Base-by-base conservation (phyloP, 2,797 vertebrate genomes). In the Hephaestus fuliginosus region DNA sequence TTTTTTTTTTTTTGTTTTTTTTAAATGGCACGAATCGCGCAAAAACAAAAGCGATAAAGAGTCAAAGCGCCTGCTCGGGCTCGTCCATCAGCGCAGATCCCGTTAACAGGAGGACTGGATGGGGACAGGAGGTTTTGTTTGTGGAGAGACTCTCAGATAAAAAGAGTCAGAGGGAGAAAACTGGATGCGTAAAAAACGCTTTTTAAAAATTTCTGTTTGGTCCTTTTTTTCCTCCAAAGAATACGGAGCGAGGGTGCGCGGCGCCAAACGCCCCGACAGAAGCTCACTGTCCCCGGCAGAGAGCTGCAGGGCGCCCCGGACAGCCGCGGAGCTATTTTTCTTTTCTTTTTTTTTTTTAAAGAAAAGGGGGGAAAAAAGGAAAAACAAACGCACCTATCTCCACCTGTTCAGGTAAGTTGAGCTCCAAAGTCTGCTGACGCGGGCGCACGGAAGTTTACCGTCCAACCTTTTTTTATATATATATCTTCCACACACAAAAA, bases 401-500 rank as follows among this genome's bases (percentile, higher is more conserved):
- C 92, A 93, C 93, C 93, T 94, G 92, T 53, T 89, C 93, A 94
- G 93, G 92, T 93, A 70, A 86, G 71, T 92, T 89, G 74, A 64
- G 77, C 81, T 90, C 88, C 86, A 90, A 90, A 25, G 25, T 25
- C 86, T 89, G 25, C 76, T 41, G 57, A 30, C 48, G 74, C 87
- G 64, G 61, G 55, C 74, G 81, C 74, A 9, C 1, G n/a, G 74
- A 92, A 93, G 87, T 91, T 90, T 74, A 52, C 3, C 10, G 81
- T 88, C 85, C 91, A 72, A 66, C 2, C 52, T 67, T 73, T 81
- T 13, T 46, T 41, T 25, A 25, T 25, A 25, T 25, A 25, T 25
- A 25, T 25, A 25, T 25, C 25, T 25, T 25, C 25, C 25, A 25
- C 25, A 25, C 25, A 25, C 60, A 28, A 44, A 44, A 30, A 79